Base-by-base conservation (phyloP, 2,113 vertebrate species). In the Pardalotus punctatus region DNA sequence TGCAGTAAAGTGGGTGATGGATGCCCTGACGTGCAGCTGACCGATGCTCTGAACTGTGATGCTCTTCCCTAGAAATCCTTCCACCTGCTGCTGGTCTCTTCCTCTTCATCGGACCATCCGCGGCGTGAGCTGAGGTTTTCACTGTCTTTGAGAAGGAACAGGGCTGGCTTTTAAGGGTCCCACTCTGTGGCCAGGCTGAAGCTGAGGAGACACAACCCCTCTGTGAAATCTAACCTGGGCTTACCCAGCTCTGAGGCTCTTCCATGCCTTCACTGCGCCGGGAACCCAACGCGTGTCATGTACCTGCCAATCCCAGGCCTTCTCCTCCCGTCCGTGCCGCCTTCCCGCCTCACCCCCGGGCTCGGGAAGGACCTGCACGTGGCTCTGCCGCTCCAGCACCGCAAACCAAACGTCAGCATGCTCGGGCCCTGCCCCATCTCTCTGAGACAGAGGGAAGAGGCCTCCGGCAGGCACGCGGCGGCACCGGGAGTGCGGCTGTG, bases 301-400 rank as follows among this genome's bases (percentile, higher is more conserved):
- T 22, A 17, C 82, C 89, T 66, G 57, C 15, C 15, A 31, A 29
- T 64, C 72, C 82, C 70, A 9, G 48, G 35, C n/a, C 51, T 93
- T 43, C 56, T 93, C 78, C 72, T 88, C 90, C 94, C 65, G 8
- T 66, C 76, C 17, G 40, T 33, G 60, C 81, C 86, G 94, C 73
- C 88, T 94, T 88, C 92, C 92, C 69, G 0, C 83, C 79, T 93
- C 81, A 58, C 78, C 92, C 95, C 79, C 58, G 28, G 74, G 33
- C 29, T 70, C 14, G 14, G 77, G 47, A 70, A 67, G 38, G 40
- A 21, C 65, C 81, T 65, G 66, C 60, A 8, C 0, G 10, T n/a
- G 40, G 80, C 79, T 88, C 35, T 83, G 64, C 53, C 16, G 53
- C 21, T 69, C 2, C 36, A 48, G 93, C 77, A 71, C 60, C 12